These are phyloP conservation scores for Dasyornis broadbenti DNA, from an alignment of 2,113 vertebrate genomes.

Conservation along the genomic window DNA sequence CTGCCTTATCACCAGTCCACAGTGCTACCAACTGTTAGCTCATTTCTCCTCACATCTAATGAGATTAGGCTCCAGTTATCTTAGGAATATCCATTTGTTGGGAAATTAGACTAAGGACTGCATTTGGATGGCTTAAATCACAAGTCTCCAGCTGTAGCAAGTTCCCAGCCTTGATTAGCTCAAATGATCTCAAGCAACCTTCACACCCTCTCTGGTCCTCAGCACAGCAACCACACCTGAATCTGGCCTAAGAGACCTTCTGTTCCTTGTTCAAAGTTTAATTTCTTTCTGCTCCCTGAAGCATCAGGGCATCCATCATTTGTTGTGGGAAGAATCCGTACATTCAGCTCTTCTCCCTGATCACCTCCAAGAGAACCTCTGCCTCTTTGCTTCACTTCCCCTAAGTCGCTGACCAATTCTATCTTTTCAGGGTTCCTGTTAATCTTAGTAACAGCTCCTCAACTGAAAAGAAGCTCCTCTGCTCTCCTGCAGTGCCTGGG, in stretches of 20 bases:
- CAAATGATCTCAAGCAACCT: neutral
- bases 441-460: neutral
- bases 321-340: neutral
- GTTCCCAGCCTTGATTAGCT: neutral
- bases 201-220: neutral
- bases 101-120: neutral
- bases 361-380: neutral
- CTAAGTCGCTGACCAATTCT: rapidly evolving
- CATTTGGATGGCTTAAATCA: neutral
- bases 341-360: neutral
- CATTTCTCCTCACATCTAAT: neutral
- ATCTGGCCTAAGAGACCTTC: neutral
- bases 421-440: neutral
- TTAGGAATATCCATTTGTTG: conserved; percentile 15
- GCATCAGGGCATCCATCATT: neutral
- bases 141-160: neutral
- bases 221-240: neutral
- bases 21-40: neutral
- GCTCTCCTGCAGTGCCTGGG: neutral
- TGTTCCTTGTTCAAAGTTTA: neutral
- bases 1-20: neutral
- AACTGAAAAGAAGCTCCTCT: neutral
- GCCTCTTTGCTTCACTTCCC: neutral
- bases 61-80: neutral
- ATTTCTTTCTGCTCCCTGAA: neutral